Conservation (phyloP, 2,113 vertebrate species). For the Epinephelus fuscoguttatus region DNA sequence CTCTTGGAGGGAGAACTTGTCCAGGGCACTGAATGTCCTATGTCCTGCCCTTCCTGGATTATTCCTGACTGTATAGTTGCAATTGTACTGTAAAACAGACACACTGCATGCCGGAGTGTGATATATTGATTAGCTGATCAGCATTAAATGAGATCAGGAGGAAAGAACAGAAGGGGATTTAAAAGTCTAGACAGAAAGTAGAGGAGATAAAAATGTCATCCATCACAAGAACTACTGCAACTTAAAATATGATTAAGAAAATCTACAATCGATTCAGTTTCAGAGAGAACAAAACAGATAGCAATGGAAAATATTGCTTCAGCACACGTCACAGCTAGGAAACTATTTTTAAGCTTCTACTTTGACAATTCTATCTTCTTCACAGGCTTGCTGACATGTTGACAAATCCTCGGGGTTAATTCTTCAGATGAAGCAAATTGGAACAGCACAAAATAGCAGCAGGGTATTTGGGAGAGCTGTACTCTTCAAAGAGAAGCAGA, state of each 20-base stretch:
- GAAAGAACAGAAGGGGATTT: background rate
- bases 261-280: background rate
- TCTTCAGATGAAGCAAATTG: conserved; percentile 3
- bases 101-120: background rate
- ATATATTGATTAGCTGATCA: background rate
- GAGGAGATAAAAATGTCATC: background rate
- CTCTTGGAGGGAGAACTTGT: too few species aligned
- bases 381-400: background rate
- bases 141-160: background rate
- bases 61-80: background rate
- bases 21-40: too few species aligned
- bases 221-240: background rate
- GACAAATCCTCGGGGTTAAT: background rate
- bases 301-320: background rate
- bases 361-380: conserved; percentile 10
- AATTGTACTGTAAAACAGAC: background rate
- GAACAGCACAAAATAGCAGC: background rate
- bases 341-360: conserved; percentile 10
- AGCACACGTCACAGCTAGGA: background rate
- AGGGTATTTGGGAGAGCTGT: background rate
- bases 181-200: background rate
- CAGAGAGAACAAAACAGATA: background rate
- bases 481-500: background rate
- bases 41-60: background rate
- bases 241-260: background rate